Percentiles rank a stretch among this genome's conserved stretches.
phyloP scores from a whole-genome alignment of 2,113 vertebrate genomes.

The Labeo rohita region DNA sequence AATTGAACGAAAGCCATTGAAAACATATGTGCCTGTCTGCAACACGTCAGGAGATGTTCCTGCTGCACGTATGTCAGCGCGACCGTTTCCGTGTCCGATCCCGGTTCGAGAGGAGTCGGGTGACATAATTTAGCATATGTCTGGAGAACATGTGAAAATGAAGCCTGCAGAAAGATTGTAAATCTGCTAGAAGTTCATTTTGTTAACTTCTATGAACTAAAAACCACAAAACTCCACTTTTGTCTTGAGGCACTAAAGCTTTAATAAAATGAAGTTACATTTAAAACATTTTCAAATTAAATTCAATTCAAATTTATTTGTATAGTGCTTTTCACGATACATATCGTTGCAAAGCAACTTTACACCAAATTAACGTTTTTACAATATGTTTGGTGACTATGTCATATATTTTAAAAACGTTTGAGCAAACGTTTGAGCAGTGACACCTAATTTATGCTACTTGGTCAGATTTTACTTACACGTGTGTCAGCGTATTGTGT shows the following conservation, averaged over 20 bases:
- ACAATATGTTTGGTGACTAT: too few species aligned
- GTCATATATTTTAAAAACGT: background rate
- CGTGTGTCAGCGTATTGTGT: background rate
- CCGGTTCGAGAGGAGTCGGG: constrained; percentile 24
- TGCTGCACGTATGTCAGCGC: constrained; percentile 69
- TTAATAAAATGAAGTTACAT: background rate
- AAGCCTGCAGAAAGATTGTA: constrained; percentile 2
- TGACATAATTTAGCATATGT: constrained; percentile 51
- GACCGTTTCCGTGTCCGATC: constrained; percentile 55
- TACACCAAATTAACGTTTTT: too few species aligned
- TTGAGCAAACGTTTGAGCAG: background rate
- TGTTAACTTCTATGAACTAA: background rate
- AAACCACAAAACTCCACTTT: background rate
- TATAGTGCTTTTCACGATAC: too few species aligned
- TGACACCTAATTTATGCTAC: background rate
- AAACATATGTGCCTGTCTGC: constrained; percentile 71
- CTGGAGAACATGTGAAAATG: constrained; percentile 36
- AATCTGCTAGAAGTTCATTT: background rate
- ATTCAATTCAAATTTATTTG: too few species aligned
- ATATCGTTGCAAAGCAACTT: too few species aligned
- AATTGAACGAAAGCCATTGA: constrained; percentile 66
- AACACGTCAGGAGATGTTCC: constrained; percentile 70
- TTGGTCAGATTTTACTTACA: background rate
- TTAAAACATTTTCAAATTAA: background rate
- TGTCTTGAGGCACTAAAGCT: background rate